A percentile compares a stretch with the other conserved stretches of the same genome.
These are phyloP conservation scores for Hyposmocoma kahamanoa DNA, from an alignment of 1,140 invertebrate genomes.

Conservation along the genomic window DNA sequence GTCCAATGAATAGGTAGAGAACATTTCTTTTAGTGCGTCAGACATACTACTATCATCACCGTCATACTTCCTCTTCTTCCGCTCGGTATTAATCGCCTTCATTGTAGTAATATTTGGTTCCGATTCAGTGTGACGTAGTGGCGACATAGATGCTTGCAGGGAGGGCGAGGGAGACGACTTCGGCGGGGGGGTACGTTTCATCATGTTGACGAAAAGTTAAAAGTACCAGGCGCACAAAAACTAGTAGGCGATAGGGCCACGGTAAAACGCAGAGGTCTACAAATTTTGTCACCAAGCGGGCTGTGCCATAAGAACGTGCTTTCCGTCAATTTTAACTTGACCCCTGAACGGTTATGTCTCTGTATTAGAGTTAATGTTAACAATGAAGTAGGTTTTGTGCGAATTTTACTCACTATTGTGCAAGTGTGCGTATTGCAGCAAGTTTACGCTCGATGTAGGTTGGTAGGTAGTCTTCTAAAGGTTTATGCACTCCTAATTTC, in stretches of 20 bases:
- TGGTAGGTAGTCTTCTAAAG: not conserved
- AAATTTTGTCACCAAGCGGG: not conserved
- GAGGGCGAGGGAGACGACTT: not conserved
- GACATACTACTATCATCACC: not conserved
- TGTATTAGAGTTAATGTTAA: not conserved
- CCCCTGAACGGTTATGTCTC: not conserved
- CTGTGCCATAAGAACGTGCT: not conserved
- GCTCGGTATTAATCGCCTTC: not conserved
- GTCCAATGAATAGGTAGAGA: not conserved
- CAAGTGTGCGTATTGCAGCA: not conserved
- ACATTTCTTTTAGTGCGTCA: not conserved
- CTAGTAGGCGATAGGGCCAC: not conserved
- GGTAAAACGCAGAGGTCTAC: not conserved
- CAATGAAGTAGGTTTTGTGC: not conserved
- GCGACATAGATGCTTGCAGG: not conserved
- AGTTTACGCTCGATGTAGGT: not conserved
- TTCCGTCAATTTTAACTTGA: not conserved
- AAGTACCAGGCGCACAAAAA: not conserved
- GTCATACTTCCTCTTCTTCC: not conserved
- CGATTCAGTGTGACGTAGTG: not conserved
- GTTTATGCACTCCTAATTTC: not conserved
- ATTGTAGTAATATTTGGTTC: not conserved
- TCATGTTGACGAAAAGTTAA: not conserved
- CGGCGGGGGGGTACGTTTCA: not conserved
- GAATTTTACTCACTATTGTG: not conserved